These are phyloP conservation scores for Lypha dubia DNA, from an alignment of 2,888 invertebrate species.

Conservation along the genomic window DNA sequence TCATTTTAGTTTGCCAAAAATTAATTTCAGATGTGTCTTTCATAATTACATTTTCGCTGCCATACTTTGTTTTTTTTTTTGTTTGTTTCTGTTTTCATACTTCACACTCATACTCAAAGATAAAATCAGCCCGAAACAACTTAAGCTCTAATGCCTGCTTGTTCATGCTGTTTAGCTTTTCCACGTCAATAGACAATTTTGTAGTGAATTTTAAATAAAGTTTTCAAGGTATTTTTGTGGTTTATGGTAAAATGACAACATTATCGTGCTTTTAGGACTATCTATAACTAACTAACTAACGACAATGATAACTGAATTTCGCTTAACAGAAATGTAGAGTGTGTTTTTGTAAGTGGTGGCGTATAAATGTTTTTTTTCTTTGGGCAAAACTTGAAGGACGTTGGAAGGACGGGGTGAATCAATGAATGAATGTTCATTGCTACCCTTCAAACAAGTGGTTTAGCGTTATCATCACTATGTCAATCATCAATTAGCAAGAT, in stretches of 20 bases:
- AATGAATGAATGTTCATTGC: conserved; percentile 6
- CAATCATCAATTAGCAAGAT: conserved; percentile 83
- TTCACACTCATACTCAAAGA: background rate
- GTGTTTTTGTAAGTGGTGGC: too few relatives aligned
- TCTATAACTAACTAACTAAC: background rate
- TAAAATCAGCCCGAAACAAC: too few relatives aligned
- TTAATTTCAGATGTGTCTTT: background rate
- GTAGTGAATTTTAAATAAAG: conserved; percentile 10
- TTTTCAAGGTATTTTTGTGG: conserved; percentile 46
- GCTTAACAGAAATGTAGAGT: background rate
- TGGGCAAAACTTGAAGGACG: background rate
- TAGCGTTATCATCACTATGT: conserved; percentile 75
- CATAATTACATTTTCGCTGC: conserved; percentile 34
- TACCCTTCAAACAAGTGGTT: conserved; percentile 28
- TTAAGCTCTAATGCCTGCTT: background rate
- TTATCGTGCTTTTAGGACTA: conserved; percentile 11
- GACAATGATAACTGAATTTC: conserved; percentile 4
- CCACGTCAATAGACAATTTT: conserved; percentile 21
- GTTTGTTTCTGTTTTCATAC: too few relatives aligned
- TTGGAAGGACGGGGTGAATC: background rate
- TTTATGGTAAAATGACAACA: conserved; percentile 29
- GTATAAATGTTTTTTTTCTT: background rate
- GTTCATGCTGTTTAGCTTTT: background rate
- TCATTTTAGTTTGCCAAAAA: conserved; percentile 7
- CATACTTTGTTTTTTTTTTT: background rate